These are phyloP conservation scores for Melanostoma mellinum DNA, from an alignment of 2,888 invertebrate species.

Conservation along the genomic window DNA sequence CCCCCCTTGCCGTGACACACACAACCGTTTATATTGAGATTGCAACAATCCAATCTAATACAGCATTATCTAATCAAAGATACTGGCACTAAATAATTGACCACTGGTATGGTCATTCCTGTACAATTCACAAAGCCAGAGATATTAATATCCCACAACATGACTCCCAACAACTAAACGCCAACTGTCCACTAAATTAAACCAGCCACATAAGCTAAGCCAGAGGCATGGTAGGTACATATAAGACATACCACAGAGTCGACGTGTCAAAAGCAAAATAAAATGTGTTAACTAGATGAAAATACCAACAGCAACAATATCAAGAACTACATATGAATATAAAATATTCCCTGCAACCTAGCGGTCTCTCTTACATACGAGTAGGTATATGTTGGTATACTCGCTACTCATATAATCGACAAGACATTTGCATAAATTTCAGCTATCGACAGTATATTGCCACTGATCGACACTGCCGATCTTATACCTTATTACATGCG, in stretches of 20 bases:
- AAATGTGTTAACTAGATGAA: conserved; percentile 71
- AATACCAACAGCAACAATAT: conserved; percentile 47
- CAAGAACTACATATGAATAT: not conserved
- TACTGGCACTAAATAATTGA: conserved; percentile 72
- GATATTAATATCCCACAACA: conserved; percentile 61
- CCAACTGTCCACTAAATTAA: conserved; percentile 34
- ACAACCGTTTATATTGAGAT: conserved; percentile 39
- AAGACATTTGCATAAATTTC: conserved; percentile 68
- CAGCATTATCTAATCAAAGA: conserved; percentile 71
- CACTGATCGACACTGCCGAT: conserved; percentile 58
- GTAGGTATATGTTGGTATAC: conserved; percentile 1
- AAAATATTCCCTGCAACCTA: conserved; percentile 22
- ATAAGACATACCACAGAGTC: conserved; percentile 32
- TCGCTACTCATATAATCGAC: conserved; percentile 56
- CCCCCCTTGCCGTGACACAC: not conserved
- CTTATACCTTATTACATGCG: not conserved
- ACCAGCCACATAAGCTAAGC: not conserved
- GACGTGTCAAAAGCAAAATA: conserved; percentile 71
- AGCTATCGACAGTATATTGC: conserved; percentile 69
- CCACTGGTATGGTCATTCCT: conserved; percentile 59
- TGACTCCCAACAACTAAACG: conserved; percentile 55
- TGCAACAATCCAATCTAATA: conserved; percentile 62
- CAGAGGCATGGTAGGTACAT: not conserved
- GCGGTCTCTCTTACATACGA: not conserved
- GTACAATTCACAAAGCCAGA: conserved; percentile 65